Base-by-base conservation (phyloP, 2,113 vertebrate species). In the Panthera leo region DNA sequence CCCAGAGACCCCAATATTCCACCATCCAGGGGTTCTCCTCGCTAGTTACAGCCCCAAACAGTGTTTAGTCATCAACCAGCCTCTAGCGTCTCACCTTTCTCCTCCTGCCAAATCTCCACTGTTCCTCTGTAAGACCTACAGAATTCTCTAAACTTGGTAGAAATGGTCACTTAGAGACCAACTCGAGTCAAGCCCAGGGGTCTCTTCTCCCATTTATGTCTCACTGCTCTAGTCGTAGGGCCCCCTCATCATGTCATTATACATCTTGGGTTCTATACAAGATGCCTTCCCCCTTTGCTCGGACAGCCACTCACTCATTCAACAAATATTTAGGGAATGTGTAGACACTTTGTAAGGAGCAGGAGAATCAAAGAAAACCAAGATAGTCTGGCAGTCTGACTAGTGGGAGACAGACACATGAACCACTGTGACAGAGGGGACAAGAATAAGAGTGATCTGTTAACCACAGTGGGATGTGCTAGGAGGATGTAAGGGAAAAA, bases 341-440 rank as follows among this genome's bases (percentile, higher is more conserved):
- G 51, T 0, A 91, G 73, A 88, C 39, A 45, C 6, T 67, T 11
- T 53, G 3, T 51, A 75, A 70, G 23, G 36, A 7, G 45, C 31
- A 55, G 36, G 36, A 89, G 84, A 86, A 87, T 61, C 73, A 68
- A 75, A 88, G 39, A 80, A 83, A 89, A 67, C 53, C 36, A 21
- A 65, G 61, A 48, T 1, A 84, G 23, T 53, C 29, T 92, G 67
- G 61, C 42, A 71, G 58, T n/a, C 61, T 51, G 67, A 73, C 73
- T 85, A 10, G 12, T 25, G 90, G 10, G 86, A 63, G 85, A 65
- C 2, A 29, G 31, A 63, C 51, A 65, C 67, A 70, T 7, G 4
- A 63, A 51, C n/a, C 27, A 39, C 1, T 3, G 51, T 0, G 70
- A 53, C 29, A 19, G 15, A 4, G 6, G 29, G 68, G 89, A 36